phyloP scores from a whole-genome alignment of 2,113 vertebrate species.

The Salvelinus namaycush region DNA sequence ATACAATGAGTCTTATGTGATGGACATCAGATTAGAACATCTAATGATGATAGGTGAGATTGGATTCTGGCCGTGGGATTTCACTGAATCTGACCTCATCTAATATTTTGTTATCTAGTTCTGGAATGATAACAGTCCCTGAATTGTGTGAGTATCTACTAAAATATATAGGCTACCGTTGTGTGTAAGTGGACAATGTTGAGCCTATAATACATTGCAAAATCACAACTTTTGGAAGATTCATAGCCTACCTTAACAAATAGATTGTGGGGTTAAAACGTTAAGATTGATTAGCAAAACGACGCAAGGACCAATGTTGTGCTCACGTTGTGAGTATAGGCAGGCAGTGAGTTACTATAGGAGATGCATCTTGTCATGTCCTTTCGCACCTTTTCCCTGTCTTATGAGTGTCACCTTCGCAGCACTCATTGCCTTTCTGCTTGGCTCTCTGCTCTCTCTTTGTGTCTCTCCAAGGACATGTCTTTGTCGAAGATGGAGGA shows the following conservation, averaged over 20 bases:
- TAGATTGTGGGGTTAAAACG: neutral
- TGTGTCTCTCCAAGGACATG: neutral
- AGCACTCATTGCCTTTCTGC: too few relatives aligned
- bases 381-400: too few relatives aligned
- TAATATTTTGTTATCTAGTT: neutral
- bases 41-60: slow-evolving; percentile 16
- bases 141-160: neutral
- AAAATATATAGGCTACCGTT: neutral
- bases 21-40: slow-evolving; percentile 56
- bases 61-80: neutral
- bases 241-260: too few relatives aligned
- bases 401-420: too few relatives aligned
- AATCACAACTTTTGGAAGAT: neutral
- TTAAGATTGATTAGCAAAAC: neutral
- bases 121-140: too few relatives aligned
- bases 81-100: neutral
- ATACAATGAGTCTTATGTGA: slow-evolving; percentile 38
- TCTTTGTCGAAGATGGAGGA: neutral
- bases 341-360: too few relatives aligned
- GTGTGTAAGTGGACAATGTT: neutral
- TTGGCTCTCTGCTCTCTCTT: too few relatives aligned
- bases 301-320: too few relatives aligned
- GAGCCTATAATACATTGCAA: neutral
- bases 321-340: too few relatives aligned
- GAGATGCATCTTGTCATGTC: too few relatives aligned